phyloP scores from a whole-genome alignment of 1,140 invertebrate species.

The Aradophagus sp. region DNA sequence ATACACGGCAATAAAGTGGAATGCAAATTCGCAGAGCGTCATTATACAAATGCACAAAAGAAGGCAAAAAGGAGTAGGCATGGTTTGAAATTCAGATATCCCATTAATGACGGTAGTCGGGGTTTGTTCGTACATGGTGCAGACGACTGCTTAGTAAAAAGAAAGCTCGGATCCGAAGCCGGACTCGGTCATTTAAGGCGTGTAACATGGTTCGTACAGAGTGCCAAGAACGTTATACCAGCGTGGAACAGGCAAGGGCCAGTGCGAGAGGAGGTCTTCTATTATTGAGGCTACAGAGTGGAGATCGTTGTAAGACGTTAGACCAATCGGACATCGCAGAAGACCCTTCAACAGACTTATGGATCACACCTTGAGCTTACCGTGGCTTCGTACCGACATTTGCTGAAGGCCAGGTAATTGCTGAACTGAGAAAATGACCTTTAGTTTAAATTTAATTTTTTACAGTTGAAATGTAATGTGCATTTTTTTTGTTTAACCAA shows the following conservation, averaged over 20 bases:
- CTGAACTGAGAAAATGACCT: no score
- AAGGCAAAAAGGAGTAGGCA: slow-evolving; percentile 36
- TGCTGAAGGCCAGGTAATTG: slow-evolving; percentile 16
- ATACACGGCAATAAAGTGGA: slow-evolving; percentile 35
- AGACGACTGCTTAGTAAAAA: slow-evolving; percentile 54
- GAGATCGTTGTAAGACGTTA: slow-evolving; percentile 67
- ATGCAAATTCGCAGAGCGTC: slow-evolving; percentile 40
- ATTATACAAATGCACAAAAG: slow-evolving; percentile 49
- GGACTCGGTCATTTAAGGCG: slow-evolving; percentile 51
- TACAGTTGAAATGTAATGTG: no score
- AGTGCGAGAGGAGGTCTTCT: slow-evolving; percentile 56
- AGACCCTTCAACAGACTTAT: slow-evolving; percentile 48
- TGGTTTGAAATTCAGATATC: slow-evolving; percentile 54
- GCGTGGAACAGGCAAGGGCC: slow-evolving; percentile 32
- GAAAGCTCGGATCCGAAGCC: slow-evolving; percentile 53
- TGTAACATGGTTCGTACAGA: slow-evolving; percentile 57
- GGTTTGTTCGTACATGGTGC: slow-evolving; percentile 50
- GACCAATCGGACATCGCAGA: slow-evolving; percentile 61
- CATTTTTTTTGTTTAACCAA: no score
- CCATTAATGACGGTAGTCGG: slow-evolving; percentile 52
- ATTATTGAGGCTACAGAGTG: slow-evolving; percentile 70
- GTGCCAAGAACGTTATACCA: slow-evolving; percentile 58
- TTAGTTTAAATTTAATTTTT: no score
- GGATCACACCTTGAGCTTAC: slow-evolving; percentile 43
- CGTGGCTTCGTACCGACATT: slow-evolving; percentile 47